These are phyloP conservation scores for Cyphomyrmex costatus DNA, from an alignment of 1,140 invertebrate species.

Conservation along the genomic window DNA sequence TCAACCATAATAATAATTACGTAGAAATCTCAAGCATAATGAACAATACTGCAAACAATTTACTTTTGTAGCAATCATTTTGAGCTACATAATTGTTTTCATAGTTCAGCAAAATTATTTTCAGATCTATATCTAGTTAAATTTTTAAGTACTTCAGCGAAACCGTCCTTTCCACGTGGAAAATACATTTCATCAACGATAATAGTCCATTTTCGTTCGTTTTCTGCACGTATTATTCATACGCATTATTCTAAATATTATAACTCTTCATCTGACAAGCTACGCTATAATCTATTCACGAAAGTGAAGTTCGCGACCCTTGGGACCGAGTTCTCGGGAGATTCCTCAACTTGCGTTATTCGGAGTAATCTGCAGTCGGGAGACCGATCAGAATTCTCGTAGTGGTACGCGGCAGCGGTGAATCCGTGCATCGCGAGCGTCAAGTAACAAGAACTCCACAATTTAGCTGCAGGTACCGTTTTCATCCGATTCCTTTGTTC, in stretches of 20 bases:
- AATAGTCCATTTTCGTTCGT: background rate
- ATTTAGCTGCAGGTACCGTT: slow-evolving; percentile 76
- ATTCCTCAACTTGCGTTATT: slow-evolving; percentile 63
- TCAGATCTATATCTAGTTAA: no score
- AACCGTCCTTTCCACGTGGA: no score
- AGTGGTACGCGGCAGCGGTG: background rate
- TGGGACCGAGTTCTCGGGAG: slow-evolving; percentile 21
- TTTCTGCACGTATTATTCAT: background rate
- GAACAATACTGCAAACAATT: no score
- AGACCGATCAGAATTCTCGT: slow-evolving; percentile 61
- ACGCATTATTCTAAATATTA: background rate
- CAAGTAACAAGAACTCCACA: slow-evolving; percentile 78
- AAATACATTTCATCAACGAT: background rate
- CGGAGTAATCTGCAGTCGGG: slow-evolving; percentile 59
- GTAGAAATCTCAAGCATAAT: no score
- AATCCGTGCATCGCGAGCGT: slow-evolving; percentile 45
- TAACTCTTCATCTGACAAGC: background rate
- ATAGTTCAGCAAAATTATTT: no score
- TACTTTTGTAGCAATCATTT: no score
- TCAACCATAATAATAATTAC: no score
- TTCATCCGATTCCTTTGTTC: slow-evolving; percentile 74
- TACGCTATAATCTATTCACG: background rate
- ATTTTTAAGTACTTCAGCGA: no score
- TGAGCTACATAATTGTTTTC: no score
- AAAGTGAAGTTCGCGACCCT: slow-evolving; percentile 26